Percentiles rank a stretch among this genome's conserved stretches.
These are phyloP conservation scores for Amorpha juglandis DNA, from an alignment of 2,888 invertebrate genomes.

Conservation along the genomic window DNA sequence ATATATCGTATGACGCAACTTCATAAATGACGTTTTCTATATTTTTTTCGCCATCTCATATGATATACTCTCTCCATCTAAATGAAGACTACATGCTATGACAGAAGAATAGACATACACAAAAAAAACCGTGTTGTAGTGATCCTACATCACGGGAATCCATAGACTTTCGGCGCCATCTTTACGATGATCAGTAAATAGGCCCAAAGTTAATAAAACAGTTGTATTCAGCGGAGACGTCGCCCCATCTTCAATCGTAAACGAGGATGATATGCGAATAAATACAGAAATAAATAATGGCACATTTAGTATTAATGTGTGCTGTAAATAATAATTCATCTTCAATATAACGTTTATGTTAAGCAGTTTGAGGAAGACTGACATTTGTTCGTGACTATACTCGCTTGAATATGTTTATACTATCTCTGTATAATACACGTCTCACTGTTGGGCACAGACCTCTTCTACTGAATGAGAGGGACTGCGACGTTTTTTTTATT, in stretches of 20 bases:
- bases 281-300: too few relatives aligned
- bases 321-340: conserved; percentile 5
- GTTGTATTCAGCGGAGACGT: not conserved
- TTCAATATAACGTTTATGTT: not conserved
- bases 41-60: too few relatives aligned
- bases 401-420: too few relatives aligned
- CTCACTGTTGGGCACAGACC: too few relatives aligned
- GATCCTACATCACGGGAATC: not conserved
- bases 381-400: not conserved
- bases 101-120: too few relatives aligned
- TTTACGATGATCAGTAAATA: not conserved
- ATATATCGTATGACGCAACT: too few relatives aligned
- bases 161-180: not conserved
- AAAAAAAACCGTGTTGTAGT: not conserved
- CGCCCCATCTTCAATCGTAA: not conserved
- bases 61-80: too few relatives aligned
- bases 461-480: too few relatives aligned
- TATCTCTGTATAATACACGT: too few relatives aligned
- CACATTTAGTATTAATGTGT: not conserved
- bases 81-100: too few relatives aligned
- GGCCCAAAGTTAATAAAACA: conserved; percentile 2
- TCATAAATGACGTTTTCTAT: too few relatives aligned
- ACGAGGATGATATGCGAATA: not conserved
- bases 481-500: too few relatives aligned
- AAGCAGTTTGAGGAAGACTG: not conserved